phyloP scores from a whole-genome alignment of 2,797 vertebrate species.

The Phoxinus dragarum region DNA sequence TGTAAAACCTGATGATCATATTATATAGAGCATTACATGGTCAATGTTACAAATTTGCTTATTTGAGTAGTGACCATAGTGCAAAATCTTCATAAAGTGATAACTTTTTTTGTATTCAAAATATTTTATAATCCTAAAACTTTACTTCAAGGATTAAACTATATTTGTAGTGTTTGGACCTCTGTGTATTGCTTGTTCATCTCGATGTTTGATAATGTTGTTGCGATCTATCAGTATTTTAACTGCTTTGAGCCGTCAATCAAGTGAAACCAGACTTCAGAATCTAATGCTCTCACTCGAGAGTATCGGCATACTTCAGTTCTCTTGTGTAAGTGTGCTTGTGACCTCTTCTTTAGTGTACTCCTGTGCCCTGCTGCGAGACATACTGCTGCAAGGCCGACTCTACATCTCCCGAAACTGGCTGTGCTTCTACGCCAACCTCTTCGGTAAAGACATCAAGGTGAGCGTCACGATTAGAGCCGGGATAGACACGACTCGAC shows the following conservation, averaged over 20 bases:
- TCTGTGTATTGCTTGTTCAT: neutral
- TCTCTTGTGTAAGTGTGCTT: slow-evolving; percentile 25
- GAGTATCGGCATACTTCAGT: neutral
- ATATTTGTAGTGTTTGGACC: neutral
- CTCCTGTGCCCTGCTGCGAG: slow-evolving; percentile 94
- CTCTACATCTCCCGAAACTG: slow-evolving; percentile 97
- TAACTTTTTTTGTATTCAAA: neutral
- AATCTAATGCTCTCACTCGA: neutral
- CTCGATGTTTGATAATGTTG: neutral
- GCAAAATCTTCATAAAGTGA: neutral
- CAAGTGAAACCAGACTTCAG: neutral
- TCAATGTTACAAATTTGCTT: too few relatives aligned
- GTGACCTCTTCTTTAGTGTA: slow-evolving; percentile 80
- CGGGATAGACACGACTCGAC: too few relatives aligned
- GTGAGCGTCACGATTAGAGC: slow-evolving; percentile 66
- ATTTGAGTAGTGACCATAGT: too few relatives aligned
- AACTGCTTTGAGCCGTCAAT: neutral
- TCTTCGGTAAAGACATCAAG: slow-evolving; percentile 97
- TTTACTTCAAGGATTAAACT: neutral
- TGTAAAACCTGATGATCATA: neutral
- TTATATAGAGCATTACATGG: too few relatives aligned
- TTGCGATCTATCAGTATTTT: neutral
- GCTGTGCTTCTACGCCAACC: slow-evolving; percentile 96
- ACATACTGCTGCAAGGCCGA: slow-evolving; percentile 93
- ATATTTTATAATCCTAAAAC: neutral